Conservation (phyloP, 2,113 vertebrate species). For the Colistium nudipinnis region DNA sequence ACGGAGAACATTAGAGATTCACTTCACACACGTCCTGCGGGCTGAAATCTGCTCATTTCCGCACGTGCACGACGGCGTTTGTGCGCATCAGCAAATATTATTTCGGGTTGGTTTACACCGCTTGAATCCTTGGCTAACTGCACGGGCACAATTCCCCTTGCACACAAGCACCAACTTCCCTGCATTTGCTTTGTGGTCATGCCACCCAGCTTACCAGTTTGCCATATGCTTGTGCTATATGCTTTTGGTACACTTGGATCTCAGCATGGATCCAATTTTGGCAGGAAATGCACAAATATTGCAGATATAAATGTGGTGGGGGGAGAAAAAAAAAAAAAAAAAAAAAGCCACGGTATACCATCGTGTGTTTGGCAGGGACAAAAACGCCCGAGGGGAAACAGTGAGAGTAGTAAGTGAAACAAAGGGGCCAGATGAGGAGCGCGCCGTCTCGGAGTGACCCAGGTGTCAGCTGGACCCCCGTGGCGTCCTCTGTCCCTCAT, state of each 20-base stretch:
- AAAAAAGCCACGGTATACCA: neutral
- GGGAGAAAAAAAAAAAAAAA: neutral
- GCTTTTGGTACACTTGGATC: too few relatives aligned
- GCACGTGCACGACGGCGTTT: too few relatives aligned
- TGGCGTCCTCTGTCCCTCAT: conserved; percentile 45
- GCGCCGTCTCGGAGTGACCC: conserved; percentile 46
- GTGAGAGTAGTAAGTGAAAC: conserved; percentile 30
- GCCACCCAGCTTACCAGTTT: too few relatives aligned
- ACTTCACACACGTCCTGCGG: neutral
- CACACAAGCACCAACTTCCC: too few relatives aligned
- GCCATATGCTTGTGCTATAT: too few relatives aligned
- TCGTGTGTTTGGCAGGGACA: neutral
- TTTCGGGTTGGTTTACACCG: neutral
- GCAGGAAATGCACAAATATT: neutral
- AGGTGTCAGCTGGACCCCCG: conserved; percentile 59
- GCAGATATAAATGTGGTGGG: too few relatives aligned
- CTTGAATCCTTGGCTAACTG: neutral
- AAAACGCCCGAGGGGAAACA: conserved; percentile 11
- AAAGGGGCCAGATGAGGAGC: conserved; percentile 52
- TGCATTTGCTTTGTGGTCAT: too few relatives aligned
- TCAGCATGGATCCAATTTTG: too few relatives aligned
- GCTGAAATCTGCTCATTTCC: neutral
- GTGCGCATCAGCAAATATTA: neutral
- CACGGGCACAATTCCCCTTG: conserved; percentile 12
- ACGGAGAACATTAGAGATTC: neutral